Percentiles rank a stretch among this genome's conserved stretches.
phyloP scores from a whole-genome alignment of 2,797 vertebrate species.

The Lemur catta region DNA sequence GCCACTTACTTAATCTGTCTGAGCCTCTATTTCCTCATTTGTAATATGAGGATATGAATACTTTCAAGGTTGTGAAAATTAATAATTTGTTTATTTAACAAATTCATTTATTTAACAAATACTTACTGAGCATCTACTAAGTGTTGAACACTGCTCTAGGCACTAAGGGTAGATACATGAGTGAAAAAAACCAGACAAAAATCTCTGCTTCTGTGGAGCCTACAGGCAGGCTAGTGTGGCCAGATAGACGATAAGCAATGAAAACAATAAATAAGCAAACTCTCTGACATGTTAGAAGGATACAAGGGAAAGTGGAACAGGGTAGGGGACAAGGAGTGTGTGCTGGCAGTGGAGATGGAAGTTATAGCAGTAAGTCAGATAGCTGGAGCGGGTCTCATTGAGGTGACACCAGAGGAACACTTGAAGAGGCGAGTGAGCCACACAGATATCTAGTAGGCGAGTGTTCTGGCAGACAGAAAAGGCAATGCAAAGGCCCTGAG shows the following conservation, averaged over 20 bases:
- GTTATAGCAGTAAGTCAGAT: background rate
- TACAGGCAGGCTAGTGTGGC: background rate
- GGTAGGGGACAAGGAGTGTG: background rate
- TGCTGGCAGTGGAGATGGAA: background rate
- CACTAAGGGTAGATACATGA: background rate
- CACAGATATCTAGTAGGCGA: background rate
- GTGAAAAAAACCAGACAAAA: background rate
- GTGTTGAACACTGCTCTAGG: background rate
- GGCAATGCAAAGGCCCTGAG: constrained; percentile 10
- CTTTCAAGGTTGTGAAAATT: background rate
- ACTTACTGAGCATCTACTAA: background rate
- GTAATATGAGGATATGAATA: background rate
- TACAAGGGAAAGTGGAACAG: background rate
- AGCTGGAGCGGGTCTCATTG: background rate
- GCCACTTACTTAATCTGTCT: background rate
- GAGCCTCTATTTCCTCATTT: background rate
- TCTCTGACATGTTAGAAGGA: background rate
- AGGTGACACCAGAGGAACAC: background rate
- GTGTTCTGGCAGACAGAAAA: background rate
- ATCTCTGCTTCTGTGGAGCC: background rate
- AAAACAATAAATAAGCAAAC: background rate
- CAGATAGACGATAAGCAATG: background rate
- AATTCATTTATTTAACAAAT: background rate
- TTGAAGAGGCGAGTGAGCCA: background rate
- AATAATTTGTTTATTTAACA: background rate